Percentiles rank a stretch among this genome's conserved stretches.
phyloP scores from a whole-genome alignment of 1,140 invertebrate genomes.

The Doryteuthis pealeii region DNA sequence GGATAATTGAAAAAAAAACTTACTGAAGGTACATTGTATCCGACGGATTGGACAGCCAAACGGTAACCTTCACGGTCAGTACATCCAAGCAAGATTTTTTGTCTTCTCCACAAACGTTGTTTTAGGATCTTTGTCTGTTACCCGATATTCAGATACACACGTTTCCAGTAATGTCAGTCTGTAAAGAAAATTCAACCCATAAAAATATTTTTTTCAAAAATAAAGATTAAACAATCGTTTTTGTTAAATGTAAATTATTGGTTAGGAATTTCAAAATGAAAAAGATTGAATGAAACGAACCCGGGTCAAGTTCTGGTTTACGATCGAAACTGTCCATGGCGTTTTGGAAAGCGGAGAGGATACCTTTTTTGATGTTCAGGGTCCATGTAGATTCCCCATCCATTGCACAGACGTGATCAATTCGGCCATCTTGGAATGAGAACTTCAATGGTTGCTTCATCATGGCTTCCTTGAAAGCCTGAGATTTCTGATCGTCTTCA shows the following conservation, averaged over 20 bases:
- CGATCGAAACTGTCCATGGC: conserved; percentile 82
- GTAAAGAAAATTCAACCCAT: conserved; percentile 27
- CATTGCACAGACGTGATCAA: conserved; percentile 61
- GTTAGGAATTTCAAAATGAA: too few relatives aligned
- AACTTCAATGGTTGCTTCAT: conserved; percentile 65
- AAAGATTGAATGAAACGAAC: conserved; percentile 20
- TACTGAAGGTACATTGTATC: conserved; percentile 42
- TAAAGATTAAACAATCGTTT: too few relatives aligned
- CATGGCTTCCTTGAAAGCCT: conserved; percentile 27
- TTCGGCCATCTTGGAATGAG: conserved; percentile 62
- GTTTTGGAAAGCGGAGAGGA: conserved; percentile 86
- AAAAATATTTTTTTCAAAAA: too few relatives aligned
- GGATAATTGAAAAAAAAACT: conserved; percentile 18
- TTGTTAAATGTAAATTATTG: too few relatives aligned
- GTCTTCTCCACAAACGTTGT: conserved; percentile 74
- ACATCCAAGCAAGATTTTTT: conserved; percentile 76
- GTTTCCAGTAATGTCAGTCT: conserved; percentile 84
- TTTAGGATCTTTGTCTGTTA: conserved; percentile 66
- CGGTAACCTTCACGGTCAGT: conserved; percentile 70
- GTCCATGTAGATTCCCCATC: conserved; percentile 74
- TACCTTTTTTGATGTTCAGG: conserved; percentile 84
- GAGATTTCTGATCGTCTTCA: too few relatives aligned
- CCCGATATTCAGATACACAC: conserved; percentile 77
- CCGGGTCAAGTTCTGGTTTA: conserved; percentile 66
- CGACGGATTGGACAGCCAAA: conserved; percentile 46